These are phyloP conservation scores for Scytalopus superciliaris DNA, from an alignment of 2,113 vertebrate genomes.

Conservation along the genomic window DNA sequence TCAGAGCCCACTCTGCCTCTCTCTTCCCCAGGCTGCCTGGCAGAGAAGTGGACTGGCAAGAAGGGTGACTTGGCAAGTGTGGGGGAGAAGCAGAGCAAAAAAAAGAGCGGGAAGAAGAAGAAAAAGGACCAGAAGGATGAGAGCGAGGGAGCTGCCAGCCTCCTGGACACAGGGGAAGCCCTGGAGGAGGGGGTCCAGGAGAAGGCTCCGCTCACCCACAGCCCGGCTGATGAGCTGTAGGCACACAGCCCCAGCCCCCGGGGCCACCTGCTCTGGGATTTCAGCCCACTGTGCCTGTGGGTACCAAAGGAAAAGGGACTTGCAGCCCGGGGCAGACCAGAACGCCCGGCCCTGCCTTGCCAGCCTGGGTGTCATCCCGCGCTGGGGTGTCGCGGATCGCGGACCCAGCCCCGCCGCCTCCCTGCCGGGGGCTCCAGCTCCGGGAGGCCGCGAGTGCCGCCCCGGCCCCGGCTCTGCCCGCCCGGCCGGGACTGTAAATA, in stretches of 20 bases:
- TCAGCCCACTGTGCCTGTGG: neutral
- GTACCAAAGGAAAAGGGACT: slow-evolving; percentile 10
- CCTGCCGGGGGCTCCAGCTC: neutral
- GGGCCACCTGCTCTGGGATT: rapidly evolving
- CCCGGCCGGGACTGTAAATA: neutral
- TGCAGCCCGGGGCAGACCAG: too few species aligned
- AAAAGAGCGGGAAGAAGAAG: slow-evolving; percentile 75
- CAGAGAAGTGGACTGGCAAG: slow-evolving; percentile 79
- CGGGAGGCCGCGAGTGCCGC: neutral
- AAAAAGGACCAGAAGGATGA: slow-evolving; percentile 64
- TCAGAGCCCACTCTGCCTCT: neutral
- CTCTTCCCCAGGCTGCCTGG: slow-evolving; percentile 68
- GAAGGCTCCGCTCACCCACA: slow-evolving; percentile 65
- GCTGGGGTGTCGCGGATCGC: neutral
- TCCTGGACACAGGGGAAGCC: neutral
- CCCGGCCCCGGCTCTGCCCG: neutral
- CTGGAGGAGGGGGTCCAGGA: slow-evolving; percentile 60
- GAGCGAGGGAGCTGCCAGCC: neutral
- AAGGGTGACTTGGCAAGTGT: slow-evolving; percentile 82
- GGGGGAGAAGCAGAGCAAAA: slow-evolving; percentile 79
- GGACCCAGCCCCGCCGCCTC: neutral
- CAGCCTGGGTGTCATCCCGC: neutral
- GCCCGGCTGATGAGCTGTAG: slow-evolving; percentile 72
- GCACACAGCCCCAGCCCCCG: neutral
- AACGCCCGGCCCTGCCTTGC: neutral